Evolutionary conservation across 2,888 invertebrate species (phyloP), one percentile per base, ranked within the genome.

Genomic region (Drosophila pseudotalamancana): DNA sequence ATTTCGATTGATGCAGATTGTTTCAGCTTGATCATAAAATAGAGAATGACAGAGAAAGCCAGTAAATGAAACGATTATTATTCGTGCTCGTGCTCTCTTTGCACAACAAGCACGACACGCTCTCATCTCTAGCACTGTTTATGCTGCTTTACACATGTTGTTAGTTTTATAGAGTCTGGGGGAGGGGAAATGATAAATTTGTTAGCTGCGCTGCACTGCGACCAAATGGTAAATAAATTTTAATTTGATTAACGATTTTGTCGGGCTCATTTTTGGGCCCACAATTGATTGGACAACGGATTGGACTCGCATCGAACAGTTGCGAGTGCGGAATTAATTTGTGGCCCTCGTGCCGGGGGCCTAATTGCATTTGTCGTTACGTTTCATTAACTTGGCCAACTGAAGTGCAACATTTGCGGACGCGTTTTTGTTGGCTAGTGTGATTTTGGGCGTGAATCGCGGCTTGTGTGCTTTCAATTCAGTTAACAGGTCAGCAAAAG

Each of bases 191-290:
- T 67, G 84, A 73, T 70, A 77, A 77, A 78, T 84, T 77, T 69
- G 57, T 32, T 53, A 35, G 53, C 40, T 27, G 62, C 29, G 21
- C 23, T 61, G 66, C 62, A 54, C 37, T 62, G n/a, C 60, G 55
- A 29, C 40, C 60, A 61, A 65, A 65, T 63, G 31, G 31, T 63
- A 66, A 74, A 77, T 83, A 81, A 71, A 81, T 87, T 84, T 75
- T 69, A 72, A 76, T 87, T 87, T 87, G 82, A 73, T 87, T 71
- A 72, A 84, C 82, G 87, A 65, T 83, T 79, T 66, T 63, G 35
- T 37, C 35, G 29, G 54, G 45, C 25, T 51, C 43, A 67, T 53
- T 77, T 67, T 65, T 54, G 62, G 57, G 35, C 46, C 54, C 42
- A 50, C 59, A 78, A 77, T 72, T 66, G 67, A 81, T 78, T 62